Conservation (phyloP, 2,113 vertebrate genomes). For the Ctenomys sociabilis region DNA sequence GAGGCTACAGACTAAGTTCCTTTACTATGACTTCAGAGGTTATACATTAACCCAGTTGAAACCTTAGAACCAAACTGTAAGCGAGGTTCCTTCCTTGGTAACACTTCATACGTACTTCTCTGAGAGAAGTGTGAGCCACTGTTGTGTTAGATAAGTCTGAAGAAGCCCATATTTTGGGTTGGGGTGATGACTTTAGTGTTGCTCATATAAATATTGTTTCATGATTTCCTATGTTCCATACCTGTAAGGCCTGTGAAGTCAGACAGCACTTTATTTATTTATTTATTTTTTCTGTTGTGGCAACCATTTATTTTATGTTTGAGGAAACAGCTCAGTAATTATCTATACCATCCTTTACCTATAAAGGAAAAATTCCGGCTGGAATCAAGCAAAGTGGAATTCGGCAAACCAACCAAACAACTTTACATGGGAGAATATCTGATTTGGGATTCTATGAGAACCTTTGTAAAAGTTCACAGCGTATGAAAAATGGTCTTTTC, state of each 20-base stretch:
- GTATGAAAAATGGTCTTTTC: too few relatives aligned
- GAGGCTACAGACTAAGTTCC: background rate
- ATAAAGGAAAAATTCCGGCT: too few relatives aligned
- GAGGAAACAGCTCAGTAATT: too few relatives aligned
- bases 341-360: too few relatives aligned
- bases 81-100: background rate
- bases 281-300: too few relatives aligned
- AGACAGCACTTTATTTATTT: too few relatives aligned
- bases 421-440: too few relatives aligned
- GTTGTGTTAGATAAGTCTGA: background rate
- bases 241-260: background rate
- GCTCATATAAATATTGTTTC: background rate
- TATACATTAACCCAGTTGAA: background rate
- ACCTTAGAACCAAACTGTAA: background rate
- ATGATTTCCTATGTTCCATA: background rate
- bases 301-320: too few relatives aligned
- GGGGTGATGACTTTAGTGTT: slow-evolving; percentile 19
- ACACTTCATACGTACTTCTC: background rate
- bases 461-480: too few relatives aligned
- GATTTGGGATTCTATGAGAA: too few relatives aligned
- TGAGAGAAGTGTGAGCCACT: background rate
- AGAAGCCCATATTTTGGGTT: background rate
- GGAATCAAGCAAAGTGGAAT: too few relatives aligned
- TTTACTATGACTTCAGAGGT: background rate
- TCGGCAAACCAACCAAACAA: too few relatives aligned